Percentiles rank a stretch among this genome's conserved stretches.
These are phyloP conservation scores for Mesocentrotus franciscanus DNA, from an alignment of 53 echinoderm and acorn worm species.

Conservation along the genomic window DNA sequence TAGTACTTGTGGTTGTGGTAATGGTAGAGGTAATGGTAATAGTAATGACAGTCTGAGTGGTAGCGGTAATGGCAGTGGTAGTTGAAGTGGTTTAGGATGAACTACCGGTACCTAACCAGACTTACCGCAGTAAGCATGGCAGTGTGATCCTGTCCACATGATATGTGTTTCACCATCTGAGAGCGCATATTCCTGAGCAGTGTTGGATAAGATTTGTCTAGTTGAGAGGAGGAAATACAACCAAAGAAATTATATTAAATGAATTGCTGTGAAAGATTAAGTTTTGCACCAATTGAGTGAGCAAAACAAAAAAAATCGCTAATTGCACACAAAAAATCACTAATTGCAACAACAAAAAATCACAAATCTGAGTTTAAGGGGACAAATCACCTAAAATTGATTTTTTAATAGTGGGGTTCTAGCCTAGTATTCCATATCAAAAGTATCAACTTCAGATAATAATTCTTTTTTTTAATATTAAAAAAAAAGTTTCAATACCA, in stretches of 20 bases:
- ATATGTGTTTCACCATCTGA: constrained; percentile 83
- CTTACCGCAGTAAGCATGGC: constrained; percentile 88
- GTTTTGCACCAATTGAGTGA: too few relatives aligned
- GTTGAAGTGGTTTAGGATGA: too few relatives aligned
- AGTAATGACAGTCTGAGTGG: too few relatives aligned
- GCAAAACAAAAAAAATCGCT: too few relatives aligned
- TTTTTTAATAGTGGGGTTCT: constrained; percentile 81
- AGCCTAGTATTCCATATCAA: constrained; percentile 67
- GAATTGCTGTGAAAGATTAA: too few relatives aligned
- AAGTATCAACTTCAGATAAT: neutral
- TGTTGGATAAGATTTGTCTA: constrained; percentile 82
- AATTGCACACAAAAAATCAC: too few relatives aligned
- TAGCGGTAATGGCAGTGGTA: too few relatives aligned
- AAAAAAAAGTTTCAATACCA: too few relatives aligned
- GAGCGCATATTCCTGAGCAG: constrained; percentile 87
- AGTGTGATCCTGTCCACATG: constrained; percentile 92
- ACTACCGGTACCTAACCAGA: neutral
- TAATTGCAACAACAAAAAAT: too few relatives aligned
- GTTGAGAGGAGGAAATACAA: neutral
- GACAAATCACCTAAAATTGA: constrained; percentile 70
- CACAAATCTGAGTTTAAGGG: neutral
- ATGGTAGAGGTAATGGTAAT: too few relatives aligned
- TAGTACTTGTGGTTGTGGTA: too few relatives aligned
- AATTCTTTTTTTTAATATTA: too few relatives aligned
- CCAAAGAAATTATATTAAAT: neutral